Evolutionary conservation across 2,113 vertebrate genomes (phyloP).

Genomic region (Protobothrops mucrosquamatus): DNA sequence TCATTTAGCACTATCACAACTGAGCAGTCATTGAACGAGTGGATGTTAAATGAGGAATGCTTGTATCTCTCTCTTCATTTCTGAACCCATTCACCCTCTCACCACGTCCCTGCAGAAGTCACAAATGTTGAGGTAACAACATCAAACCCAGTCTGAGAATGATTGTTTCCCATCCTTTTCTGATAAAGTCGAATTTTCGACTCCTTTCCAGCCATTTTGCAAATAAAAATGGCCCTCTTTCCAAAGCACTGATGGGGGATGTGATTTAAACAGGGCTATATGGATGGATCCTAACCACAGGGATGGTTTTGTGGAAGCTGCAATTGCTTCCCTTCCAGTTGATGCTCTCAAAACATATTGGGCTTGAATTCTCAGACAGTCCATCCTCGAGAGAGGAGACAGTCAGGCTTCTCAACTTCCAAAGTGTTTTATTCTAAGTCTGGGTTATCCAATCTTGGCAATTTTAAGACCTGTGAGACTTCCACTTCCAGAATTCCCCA

Average conservation of each 20-base stretch:
- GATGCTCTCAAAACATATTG: neutral
- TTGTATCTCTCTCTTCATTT: neutral
- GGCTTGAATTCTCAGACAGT: neutral
- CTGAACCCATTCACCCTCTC: neutral
- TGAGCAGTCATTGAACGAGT: neutral
- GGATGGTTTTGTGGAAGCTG: neutral
- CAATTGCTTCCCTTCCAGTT: neutral
- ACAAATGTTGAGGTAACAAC: neutral
- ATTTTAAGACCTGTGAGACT: neutral
- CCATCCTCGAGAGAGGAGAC: neutral
- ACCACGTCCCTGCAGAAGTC: neutral
- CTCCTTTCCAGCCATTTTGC: neutral
- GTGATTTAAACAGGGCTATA: neutral
- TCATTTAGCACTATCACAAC: neutral
- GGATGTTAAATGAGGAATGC: neutral
- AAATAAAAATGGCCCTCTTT: neutral
- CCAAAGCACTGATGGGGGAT: neutral
- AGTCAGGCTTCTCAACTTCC: neutral
- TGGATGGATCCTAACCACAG: neutral
- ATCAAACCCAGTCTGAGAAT: neutral
- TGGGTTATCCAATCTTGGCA: neutral
- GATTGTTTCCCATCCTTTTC: neutral
- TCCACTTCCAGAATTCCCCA: neutral
- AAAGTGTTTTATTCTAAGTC: neutral
- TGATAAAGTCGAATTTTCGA: neutral